Evolutionary conservation across 1,140 invertebrate genomes (phyloP), one percentile per base, ranked within the genome.

Genomic region (Macrostomum lignano): DNA sequence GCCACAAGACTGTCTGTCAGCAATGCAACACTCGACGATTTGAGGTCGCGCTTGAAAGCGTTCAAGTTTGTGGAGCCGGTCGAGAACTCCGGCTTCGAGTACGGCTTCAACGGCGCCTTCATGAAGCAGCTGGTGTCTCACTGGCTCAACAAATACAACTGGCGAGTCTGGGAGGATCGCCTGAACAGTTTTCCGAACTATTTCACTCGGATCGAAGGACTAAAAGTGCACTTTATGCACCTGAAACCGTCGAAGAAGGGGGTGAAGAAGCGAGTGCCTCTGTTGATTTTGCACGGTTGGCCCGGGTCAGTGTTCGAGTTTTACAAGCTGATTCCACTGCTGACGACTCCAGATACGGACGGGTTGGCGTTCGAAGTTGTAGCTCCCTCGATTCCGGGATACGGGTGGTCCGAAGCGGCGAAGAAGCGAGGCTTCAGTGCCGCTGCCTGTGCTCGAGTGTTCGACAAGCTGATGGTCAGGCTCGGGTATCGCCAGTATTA

Each of bases 221-320:
- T 81, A 2, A 63, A 73, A 36, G 66, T 78, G 29, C 73, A 77
- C 48, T 54, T 51, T 40, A 24, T 46, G 5, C 44, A 45, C 45
- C 60, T 0, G 60, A 65, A 46, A 42, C 63, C 65, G 9, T n/a
- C n/a, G n/a, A n/a, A n/a, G n/a, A n/a, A 28, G 5, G 11, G n/a
- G 9, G 19, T 17, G 14, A 3, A 37, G 31, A 40, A 38, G 28
- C 35, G 67, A 0, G 39, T 71, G 2, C 73, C 73, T 0, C 25
- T 79, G 14, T 44, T 84, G 1, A 15, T 86, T 1, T 42, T 76
- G 3, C 77, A 86, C 45, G 78, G 79, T 10, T 88, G 78, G 79
- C 79, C 79, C 2, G 76, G 75, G 1, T 74, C 73, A 0, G 61
- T 82, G 2, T 60, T 71, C 7, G 76, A 84, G 51, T 82, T 81